Conservation (phyloP, 2,888 invertebrate species). For the Nycteola revayana region DNA sequence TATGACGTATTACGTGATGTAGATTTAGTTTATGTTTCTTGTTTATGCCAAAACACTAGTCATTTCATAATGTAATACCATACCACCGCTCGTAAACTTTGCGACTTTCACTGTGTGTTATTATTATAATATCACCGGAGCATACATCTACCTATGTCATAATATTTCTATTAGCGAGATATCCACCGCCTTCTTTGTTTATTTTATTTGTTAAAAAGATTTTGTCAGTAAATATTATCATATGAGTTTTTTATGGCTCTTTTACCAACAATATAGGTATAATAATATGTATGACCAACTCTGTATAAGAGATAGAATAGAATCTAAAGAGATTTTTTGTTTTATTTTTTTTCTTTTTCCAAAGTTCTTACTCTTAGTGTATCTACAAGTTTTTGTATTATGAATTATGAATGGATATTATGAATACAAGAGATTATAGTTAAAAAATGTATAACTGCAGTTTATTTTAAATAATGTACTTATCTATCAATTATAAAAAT, state of each 20-base stretch:
- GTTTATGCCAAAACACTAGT: slow-evolving; percentile 25
- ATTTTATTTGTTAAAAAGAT: slow-evolving; percentile 23
- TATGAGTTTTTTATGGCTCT: not conserved
- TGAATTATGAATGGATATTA: too few relatives aligned
- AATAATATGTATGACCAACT: too few relatives aligned
- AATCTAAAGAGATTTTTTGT: too few relatives aligned
- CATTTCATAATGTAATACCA: slow-evolving; percentile 26
- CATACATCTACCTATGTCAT: slow-evolving; percentile 30
- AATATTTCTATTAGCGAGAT: slow-evolving; percentile 37
- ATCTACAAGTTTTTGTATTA: too few relatives aligned
- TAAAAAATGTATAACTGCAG: too few relatives aligned
- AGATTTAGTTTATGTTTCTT: slow-evolving; percentile 17
- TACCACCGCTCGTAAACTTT: slow-evolving; percentile 34
- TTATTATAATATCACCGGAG: slow-evolving; percentile 34
- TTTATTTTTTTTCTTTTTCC: too few relatives aligned
- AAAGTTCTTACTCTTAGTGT: too few relatives aligned
- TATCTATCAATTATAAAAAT: too few relatives aligned
- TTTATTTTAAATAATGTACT: too few relatives aligned
- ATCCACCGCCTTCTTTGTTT: slow-evolving; percentile 30
- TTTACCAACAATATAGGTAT: too few relatives aligned
- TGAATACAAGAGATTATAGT: too few relatives aligned
- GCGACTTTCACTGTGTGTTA: slow-evolving; percentile 30
- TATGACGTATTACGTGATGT: slow-evolving; percentile 11
- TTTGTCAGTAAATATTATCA: slow-evolving; percentile 12
- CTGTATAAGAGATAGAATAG: too few relatives aligned